A percentile compares a stretch with the other conserved stretches of the same genome.
phyloP scores from a whole-genome alignment of 2,888 invertebrate species.

The Netelia inedita region DNA sequence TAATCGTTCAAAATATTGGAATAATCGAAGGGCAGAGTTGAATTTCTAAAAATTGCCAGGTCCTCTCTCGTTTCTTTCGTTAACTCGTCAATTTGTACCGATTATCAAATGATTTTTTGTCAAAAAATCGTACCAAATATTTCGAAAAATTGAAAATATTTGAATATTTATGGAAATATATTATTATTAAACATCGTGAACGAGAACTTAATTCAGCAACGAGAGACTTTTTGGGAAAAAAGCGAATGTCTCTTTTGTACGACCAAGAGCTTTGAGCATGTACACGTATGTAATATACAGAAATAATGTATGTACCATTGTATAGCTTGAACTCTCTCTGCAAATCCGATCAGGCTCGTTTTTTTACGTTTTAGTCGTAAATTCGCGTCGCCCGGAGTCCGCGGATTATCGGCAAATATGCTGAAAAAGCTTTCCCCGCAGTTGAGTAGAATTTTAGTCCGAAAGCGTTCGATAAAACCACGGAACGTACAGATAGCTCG shows the following conservation, averaged over 20 bases:
- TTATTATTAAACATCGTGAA: background rate
- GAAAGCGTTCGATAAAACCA: conserved; percentile 9
- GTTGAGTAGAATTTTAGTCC: conserved; percentile 40
- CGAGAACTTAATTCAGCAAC: conserved; percentile 29
- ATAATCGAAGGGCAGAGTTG: no score
- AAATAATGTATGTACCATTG: conserved; percentile 24
- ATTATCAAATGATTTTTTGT: no score
- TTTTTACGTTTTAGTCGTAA: conserved; percentile 53
- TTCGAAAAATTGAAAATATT: background rate
- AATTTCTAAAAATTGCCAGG: no score
- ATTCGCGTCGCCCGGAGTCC: conserved; percentile 18
- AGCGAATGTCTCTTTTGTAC: conserved; percentile 33
- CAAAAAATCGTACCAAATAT: no score
- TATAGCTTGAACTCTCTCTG: conserved; percentile 25
- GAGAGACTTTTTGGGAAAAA: conserved; percentile 37
- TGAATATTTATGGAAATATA: background rate
- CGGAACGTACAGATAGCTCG: background rate
- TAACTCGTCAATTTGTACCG: no score
- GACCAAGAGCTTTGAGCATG: conserved; percentile 23
- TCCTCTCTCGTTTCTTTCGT: no score
- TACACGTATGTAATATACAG: background rate
- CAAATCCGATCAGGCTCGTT: conserved; percentile 15
- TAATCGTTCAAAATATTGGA: no score
- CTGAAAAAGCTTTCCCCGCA: conserved; percentile 54
- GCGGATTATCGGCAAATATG: conserved; percentile 62